Base-by-base conservation (phyloP, 2,113 vertebrate genomes). In the Sylvicapra grimmia region DNA sequence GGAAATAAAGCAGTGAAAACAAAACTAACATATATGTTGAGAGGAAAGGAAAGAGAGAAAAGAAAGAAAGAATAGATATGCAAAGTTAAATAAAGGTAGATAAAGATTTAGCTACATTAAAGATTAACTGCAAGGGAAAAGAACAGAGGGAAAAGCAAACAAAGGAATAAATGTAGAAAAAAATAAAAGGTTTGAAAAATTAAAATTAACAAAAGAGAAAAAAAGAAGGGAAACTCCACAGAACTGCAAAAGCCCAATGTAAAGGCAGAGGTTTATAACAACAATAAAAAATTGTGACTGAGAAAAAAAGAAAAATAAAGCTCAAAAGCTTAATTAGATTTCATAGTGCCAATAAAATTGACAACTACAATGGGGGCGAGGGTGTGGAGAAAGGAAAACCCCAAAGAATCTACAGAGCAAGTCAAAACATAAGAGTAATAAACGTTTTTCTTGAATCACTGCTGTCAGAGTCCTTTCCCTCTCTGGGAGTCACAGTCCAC, bases 331-430 rank as follows among this genome's bases (percentile, higher is more conserved):
- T 68, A n/a, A n/a, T 68, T 68, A 10, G 33, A 68, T 36, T 68
- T 68, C 65, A 36, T 21, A 68, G 18, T 68, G 16, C 16, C 33
- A 68, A 68, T 68, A 36, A 19, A 68, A 68, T 10, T 21, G 18
- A 21, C 65, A 68, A 68, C 33, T 68, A 68, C 33, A 36, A n/a
- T 0, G 8, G 4, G 31, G 1, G 6, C 0, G 15, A 2, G 8
- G 8, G 16, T 4, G 33, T 8, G 16, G 8, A 9, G 15, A n/a
- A 18, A 18, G 33, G 16, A 19, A 36, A n/a, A 36, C 9, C 65
- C 33, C 8, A 68, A 21, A 68, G 16, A 68, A 68, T 68, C 33
- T 68, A 68, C 16, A 68, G 65, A n/a, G 21, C 33, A 36, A 68
- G 65, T 68, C 33, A 68, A 36, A 68, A 21, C 33, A 10, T 19